These are phyloP conservation scores for Drosophila kokeensis DNA, from an alignment of 2,888 invertebrate genomes.

Conservation along the genomic window DNA sequence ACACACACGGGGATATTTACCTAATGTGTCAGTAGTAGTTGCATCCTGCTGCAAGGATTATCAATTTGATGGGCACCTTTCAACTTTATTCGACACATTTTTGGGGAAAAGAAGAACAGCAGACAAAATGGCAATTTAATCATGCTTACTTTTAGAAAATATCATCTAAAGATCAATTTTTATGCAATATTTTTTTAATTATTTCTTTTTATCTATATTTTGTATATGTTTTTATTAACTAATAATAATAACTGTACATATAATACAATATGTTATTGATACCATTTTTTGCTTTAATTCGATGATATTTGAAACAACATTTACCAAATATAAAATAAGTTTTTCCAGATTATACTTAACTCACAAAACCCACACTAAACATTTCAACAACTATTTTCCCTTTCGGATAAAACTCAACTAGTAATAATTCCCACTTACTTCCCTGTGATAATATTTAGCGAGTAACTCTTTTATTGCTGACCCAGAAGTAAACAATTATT, in stretches of 20 bases:
- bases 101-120: not conserved
- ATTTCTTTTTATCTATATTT: not conserved
- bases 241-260: not conserved
- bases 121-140: not conserved
- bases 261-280: too few relatives aligned
- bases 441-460: not conserved
- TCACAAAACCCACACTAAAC: not conserved
- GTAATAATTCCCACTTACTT: not conserved
- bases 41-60: conserved; percentile 1
- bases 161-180: not conserved
- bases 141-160: not conserved
- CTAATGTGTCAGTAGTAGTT: conserved; percentile 25
- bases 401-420: not conserved
- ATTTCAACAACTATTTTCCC: not conserved
- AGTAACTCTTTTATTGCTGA: not conserved
- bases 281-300: not conserved
- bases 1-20: conserved; percentile 15
- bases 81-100: not conserved
- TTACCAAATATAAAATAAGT: not conserved
- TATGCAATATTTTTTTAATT: not conserved
- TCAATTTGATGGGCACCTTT: conserved; percentile 11
- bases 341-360: not conserved
- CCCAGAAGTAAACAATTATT: conserved; percentile 23
- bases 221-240: not conserved
- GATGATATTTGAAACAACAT: not conserved